Percentiles rank a stretch among this genome's conserved stretches.
phyloP scores from a whole-genome alignment of 2,888 invertebrate genomes.

The Drosophila tripunctata region DNA sequence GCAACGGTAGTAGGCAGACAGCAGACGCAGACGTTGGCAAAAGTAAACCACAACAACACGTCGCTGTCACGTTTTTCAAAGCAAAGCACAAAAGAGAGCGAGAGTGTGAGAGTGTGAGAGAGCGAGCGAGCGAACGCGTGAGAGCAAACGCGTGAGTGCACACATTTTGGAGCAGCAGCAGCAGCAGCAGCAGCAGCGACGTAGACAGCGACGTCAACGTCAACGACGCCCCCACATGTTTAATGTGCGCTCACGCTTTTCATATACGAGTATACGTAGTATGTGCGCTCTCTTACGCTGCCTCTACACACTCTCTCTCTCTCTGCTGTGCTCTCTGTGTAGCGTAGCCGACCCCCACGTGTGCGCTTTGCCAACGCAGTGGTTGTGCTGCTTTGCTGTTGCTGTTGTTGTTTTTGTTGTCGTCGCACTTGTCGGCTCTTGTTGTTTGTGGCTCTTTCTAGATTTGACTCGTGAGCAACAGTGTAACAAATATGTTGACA shows the following conservation, averaged over 20 bases:
- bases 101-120: slow-evolving; percentile 24
- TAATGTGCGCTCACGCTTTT: slow-evolving; percentile 41
- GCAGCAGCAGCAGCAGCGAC: slow-evolving; percentile 28
- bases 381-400: slow-evolving; percentile 35
- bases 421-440: slow-evolving; percentile 68
- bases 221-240: slow-evolving; percentile 61
- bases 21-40: too few relatives aligned
- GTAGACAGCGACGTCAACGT: slow-evolving; percentile 31
- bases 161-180: neutral
- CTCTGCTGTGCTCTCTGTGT: slow-evolving; percentile 1
- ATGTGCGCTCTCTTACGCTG: neutral
- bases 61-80: slow-evolving; percentile 76
- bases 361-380: slow-evolving; percentile 52
- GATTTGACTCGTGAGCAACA: slow-evolving; percentile 50
- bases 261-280: neutral
- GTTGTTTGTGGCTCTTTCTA: slow-evolving; percentile 54
- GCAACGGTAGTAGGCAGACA: slow-evolving; percentile 33
- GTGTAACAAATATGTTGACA: slow-evolving; percentile 61
- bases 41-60: slow-evolving; percentile 67
- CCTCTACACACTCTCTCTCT: neutral
- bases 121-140: slow-evolving; percentile 16
- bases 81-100: slow-evolving; percentile 36
- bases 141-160: too few relatives aligned
- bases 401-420: slow-evolving; percentile 47
- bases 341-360: slow-evolving; percentile 63